Percentiles rank a stretch among this genome's conserved stretches.
Conservation (phyloP, 1,140 invertebrate species). For the Zaprionus capensis region DNA sequence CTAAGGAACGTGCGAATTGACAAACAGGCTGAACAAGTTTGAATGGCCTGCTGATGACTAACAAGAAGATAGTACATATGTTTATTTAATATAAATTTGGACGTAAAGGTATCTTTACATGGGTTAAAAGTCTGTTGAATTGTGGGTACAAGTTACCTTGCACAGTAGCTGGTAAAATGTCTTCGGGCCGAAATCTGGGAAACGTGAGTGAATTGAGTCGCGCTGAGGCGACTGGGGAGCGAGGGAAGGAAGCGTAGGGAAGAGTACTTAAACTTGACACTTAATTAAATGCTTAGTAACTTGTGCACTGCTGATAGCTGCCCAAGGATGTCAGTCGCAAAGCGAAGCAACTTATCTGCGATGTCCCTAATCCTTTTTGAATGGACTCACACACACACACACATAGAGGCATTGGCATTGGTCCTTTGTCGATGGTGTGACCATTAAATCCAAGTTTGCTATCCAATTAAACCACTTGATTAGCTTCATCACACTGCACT, state of each 20-base stretch:
- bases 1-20: too few species aligned
- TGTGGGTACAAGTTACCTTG: neutral
- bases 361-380: conserved; percentile 37
- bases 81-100: too few species aligned
- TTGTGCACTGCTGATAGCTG: neutral
- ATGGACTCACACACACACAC: conserved; percentile 17
- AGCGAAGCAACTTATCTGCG: neutral
- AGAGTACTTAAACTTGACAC: conserved; percentile 7
- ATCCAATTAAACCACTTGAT: conserved; percentile 81
- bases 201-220: neutral
- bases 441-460: conserved; percentile 78
- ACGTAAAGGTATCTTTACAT: too few species aligned
- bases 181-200: neutral
- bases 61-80: too few species aligned
- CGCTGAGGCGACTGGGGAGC: neutral
- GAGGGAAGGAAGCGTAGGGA: neutral
- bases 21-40: too few species aligned
- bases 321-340: neutral
- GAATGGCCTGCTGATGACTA: too few species aligned
- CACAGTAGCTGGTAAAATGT: neutral
- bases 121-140: neutral
- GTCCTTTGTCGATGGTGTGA: conserved; percentile 65
- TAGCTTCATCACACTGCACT: conserved; percentile 55
- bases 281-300: conserved; percentile 12
- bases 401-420: conserved; percentile 3